Evolutionary conservation across 1,140 invertebrate genomes (phyloP).

Genomic region (Drosophila serrata): DNA sequence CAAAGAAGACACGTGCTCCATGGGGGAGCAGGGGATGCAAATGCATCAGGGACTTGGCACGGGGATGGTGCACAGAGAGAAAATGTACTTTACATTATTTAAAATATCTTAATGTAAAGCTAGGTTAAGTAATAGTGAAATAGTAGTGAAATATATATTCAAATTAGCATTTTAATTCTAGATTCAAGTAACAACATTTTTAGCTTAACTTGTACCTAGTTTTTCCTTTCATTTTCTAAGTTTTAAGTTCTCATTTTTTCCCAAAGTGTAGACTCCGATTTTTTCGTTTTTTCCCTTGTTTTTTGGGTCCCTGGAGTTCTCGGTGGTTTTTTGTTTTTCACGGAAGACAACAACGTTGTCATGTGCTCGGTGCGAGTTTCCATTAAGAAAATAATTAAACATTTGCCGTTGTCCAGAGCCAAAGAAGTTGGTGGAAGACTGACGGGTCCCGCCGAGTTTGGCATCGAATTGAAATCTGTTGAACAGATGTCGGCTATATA

Average conservation of each 20-base stretch:
- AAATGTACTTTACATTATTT: neutral
- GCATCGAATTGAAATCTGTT: conserved; percentile 76
- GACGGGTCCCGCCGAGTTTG: conserved; percentile 38
- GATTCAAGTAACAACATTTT: neutral
- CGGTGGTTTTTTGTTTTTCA: conserved; percentile 55
- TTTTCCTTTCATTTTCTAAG: neutral
- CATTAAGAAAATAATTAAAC: conserved; percentile 84
- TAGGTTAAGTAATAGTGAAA: neutral
- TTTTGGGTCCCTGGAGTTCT: conserved; percentile 11
- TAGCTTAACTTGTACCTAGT: neutral
- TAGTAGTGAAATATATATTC: neutral
- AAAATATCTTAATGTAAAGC: neutral
- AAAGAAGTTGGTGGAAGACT: conserved; percentile 12
- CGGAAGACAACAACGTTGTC: conserved; percentile 74
- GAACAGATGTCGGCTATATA: conserved; percentile 74
- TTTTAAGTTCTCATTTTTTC: neutral
- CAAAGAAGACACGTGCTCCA: conserved; percentile 67
- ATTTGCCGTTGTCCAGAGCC: conserved; percentile 62
- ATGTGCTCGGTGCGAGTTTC: conserved; percentile 73
- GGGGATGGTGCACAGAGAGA: conserved; percentile 10
- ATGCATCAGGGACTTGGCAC: conserved; percentile 24
- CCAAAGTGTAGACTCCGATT: conserved; percentile 26
- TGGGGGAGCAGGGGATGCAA: conserved; percentile 53
- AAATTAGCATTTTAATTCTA: neutral
- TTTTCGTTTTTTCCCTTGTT: neutral